Evolutionary conservation across 2,888 invertebrate genomes (phyloP), one percentile per base, ranked within the genome.

Genomic region (Scrobipalpa costella): DNA sequence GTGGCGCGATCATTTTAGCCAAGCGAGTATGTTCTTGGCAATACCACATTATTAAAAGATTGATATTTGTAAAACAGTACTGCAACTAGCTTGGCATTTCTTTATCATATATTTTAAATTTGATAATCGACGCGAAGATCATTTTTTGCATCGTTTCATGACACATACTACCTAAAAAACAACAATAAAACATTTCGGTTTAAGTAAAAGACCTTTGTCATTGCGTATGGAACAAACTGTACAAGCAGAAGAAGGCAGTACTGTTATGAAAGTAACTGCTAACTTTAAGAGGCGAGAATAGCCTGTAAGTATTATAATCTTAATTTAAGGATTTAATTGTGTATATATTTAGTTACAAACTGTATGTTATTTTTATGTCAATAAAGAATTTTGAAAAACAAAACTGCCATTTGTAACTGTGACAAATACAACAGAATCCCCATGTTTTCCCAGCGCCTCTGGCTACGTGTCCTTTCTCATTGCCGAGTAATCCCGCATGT

Each of bases 11-110:
- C 74, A 80, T 88, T 89, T 89, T 88, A 88, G 81, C 34, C 55
- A 81, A 81, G 80, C 55, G 82, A 82, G 80, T 79, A n/a, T n/a
- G 81, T 79, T 85, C 80, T 86, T 90, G 85, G 84, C 85, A 83
- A 50, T 50, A 50, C 50, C 50, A 7, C 49, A 50, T 21, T 50
- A 21, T 19, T 11, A 50, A 50, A 11, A 21, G 7, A 17, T 21
- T 9, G 15, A 17, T 50, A 50, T 7, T 50, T 50, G 8, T 19
- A 50, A n/a, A 19, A 21, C 50, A 9, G 50, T 50, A 11, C 17
- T 7, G 3, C 2, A 21, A 21, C 50, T 21, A 11, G 50, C 2
- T 3, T 7, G 50, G 15, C 0, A 44, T 44, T 44, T 44, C 44
- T n/a, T 2, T 1, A 11, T 40, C 40, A n/a, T n/a, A 13, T 3